These are phyloP conservation scores for Ericerus pela DNA, from an alignment of 1,140 invertebrate genomes.

Conservation along the genomic window DNA sequence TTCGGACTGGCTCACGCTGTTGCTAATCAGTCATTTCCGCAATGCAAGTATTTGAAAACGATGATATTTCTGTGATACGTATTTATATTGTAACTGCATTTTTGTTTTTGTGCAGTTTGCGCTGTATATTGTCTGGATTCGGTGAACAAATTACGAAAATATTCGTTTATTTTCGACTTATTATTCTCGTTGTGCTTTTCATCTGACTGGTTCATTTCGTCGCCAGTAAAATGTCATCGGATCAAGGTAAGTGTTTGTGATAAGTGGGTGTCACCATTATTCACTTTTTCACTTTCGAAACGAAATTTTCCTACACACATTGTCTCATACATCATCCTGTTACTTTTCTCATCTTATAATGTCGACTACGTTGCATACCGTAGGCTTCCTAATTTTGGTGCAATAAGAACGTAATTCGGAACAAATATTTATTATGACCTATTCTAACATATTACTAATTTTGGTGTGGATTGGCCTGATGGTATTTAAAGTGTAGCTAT, in stretches of 20 bases:
- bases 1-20: constrained; percentile 60
- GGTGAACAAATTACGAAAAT: constrained; percentile 74
- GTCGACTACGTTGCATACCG: no score
- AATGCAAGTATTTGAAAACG: constrained; percentile 15
- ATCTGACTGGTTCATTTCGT: constrained; percentile 50
- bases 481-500: no score
- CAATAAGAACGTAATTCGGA: no score
- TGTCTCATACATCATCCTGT: no score
- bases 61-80: background rate
- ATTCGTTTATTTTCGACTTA: constrained; percentile 66
- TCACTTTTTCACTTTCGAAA: background rate
- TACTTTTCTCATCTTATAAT: no score
- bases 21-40: constrained; percentile 52
- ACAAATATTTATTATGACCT: no score
- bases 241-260: constrained; percentile 22
- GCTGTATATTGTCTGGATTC: constrained; percentile 65
- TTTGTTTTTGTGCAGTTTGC: constrained; percentile 39
- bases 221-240: constrained; percentile 30
- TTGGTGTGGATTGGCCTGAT: no score
- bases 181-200: constrained; percentile 58
- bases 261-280: background rate
- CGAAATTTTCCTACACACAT: no score
- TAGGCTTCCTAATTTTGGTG: no score
- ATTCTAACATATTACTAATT: no score
- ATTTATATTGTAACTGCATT: constrained; percentile 3